phyloP scores from a whole-genome alignment of 2,113 vertebrate species.

The Spilogale gracilis region DNA sequence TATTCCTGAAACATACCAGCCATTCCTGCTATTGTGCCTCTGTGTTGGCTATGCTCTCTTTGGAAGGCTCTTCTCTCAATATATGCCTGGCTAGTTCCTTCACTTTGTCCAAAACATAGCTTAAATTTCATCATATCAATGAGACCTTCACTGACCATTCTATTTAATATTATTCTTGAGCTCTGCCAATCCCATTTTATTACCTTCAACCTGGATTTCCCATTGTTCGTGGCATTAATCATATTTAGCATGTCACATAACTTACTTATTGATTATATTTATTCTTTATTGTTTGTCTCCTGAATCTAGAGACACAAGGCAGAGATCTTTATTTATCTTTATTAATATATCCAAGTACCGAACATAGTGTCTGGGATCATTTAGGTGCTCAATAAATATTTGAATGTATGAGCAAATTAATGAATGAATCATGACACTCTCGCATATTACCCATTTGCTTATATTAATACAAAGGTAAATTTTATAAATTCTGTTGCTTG shows the following conservation, averaged over 20 bases:
- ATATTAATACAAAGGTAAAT: constrained; percentile 21
- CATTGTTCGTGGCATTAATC: neutral
- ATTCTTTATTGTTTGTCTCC: neutral
- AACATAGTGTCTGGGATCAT: neutral
- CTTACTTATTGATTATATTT: neutral
- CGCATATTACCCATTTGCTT: neutral
- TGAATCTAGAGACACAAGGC: neutral
- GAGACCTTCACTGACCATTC: neutral
- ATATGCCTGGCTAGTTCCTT: neutral
- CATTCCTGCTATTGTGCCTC: neutral
- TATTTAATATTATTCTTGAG: neutral
- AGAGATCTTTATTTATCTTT: neutral
- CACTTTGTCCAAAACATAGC: neutral
- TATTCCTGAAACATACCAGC: neutral
- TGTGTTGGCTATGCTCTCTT: neutral
- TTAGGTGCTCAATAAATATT: neutral
- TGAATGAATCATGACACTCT: neutral
- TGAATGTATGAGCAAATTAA: neutral
- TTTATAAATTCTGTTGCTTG: neutral
- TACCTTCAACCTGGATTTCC: neutral
- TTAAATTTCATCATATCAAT: neutral
- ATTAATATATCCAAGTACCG: neutral
- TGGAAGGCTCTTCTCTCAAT: neutral
- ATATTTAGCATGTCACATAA: neutral
- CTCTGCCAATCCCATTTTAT: neutral